These are phyloP conservation scores for Lottia scabra DNA, from an alignment of 2,888 invertebrate genomes.

Conservation along the genomic window DNA sequence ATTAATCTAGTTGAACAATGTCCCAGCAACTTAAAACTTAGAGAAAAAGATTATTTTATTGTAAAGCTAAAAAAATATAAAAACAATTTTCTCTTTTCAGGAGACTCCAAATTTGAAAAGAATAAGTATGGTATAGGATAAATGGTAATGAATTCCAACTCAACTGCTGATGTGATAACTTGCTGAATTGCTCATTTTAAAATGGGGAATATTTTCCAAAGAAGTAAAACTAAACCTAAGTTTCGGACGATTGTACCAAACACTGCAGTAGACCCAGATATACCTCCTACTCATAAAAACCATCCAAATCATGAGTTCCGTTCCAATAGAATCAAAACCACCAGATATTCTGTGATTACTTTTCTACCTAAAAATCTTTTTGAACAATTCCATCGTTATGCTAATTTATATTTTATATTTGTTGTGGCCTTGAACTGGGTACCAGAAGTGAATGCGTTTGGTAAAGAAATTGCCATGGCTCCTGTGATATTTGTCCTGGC, in stretches of 20 bases:
- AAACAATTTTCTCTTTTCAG: no score
- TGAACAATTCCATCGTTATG: constrained; percentile 97
- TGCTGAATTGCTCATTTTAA: not conserved
- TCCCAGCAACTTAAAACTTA: no score
- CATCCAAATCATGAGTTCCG: constrained; percentile 56
- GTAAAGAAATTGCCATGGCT: constrained; percentile 94
- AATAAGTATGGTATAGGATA: no score
- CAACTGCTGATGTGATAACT: no score
- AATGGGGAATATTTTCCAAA: constrained; percentile 51
- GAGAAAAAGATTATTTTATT: no score
- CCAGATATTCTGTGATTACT: constrained; percentile 88
- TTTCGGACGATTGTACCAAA: constrained; percentile 51
- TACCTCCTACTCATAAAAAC: constrained; percentile 35
- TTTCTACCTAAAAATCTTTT: constrained; percentile 96
- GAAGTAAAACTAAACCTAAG: constrained; percentile 41
- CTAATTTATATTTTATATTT: constrained; percentile 97
- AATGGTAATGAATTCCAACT: no score
- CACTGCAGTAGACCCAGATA: constrained; percentile 39
- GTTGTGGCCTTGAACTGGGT: constrained; percentile 97
- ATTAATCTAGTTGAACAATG: no score
- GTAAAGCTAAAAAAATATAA: no score
- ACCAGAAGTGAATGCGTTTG: constrained; percentile 87
- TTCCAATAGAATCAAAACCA: constrained; percentile 62
- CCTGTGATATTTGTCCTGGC: constrained; percentile 94
- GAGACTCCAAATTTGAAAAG: no score